These are phyloP conservation scores for Typhlichthys eigenmanni DNA, from an alignment of 2,797 vertebrate species.

Conservation along the genomic window DNA sequence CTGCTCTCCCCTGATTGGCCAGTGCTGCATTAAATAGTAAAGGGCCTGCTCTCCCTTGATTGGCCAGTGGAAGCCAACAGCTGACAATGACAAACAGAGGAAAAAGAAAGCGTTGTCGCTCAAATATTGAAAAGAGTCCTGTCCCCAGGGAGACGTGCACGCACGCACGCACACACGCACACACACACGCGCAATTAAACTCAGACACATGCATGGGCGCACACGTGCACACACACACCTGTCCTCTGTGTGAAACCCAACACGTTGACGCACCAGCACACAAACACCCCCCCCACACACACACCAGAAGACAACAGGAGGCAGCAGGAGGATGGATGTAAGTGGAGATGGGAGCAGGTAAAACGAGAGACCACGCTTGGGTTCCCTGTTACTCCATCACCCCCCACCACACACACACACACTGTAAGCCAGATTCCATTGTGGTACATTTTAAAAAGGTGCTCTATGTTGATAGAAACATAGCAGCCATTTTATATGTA, in stretches of 20 bases:
- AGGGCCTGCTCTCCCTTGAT: no score
- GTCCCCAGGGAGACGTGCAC: slow-evolving; percentile 46
- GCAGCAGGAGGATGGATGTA: slow-evolving; percentile 58
- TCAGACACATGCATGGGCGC: background rate
- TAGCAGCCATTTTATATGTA: no score
- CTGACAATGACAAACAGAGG: slow-evolving; percentile 26
- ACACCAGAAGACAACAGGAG: slow-evolving; percentile 59
- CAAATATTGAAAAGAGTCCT: slow-evolving; percentile 54
- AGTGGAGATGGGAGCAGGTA: slow-evolving; percentile 64
- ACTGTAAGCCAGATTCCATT: slow-evolving; percentile 70
- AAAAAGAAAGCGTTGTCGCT: slow-evolving; percentile 44
- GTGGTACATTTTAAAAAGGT: slow-evolving; percentile 37
- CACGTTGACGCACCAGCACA: slow-evolving; percentile 21
- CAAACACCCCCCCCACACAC: slow-evolving; percentile 20
- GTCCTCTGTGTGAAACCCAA: slow-evolving; percentile 67
- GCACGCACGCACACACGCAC: background rate
- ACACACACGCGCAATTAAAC: background rate
- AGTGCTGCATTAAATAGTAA: no score
- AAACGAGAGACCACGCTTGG: slow-evolving; percentile 59
- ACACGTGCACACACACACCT: slow-evolving; percentile 46
- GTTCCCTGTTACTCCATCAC: slow-evolving; percentile 46
- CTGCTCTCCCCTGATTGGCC: no score
- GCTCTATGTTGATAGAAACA: slow-evolving; percentile 42
- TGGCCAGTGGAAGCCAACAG: no score
- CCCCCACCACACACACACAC: slow-evolving; percentile 11